Evolutionary conservation across 2,113 vertebrate species (phyloP).

Genomic region (Cyanoliseus patagonus): DNA sequence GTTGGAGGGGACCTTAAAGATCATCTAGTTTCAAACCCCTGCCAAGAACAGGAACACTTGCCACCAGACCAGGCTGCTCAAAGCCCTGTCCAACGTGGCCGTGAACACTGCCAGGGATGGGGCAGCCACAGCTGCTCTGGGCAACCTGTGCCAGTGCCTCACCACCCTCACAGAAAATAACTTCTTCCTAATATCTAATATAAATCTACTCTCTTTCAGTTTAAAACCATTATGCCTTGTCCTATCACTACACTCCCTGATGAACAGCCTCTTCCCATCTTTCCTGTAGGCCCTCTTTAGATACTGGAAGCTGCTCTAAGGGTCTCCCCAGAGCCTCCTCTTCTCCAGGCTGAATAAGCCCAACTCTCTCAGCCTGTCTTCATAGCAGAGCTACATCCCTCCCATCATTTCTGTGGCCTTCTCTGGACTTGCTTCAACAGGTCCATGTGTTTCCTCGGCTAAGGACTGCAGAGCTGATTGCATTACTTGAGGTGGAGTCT

Average conservation of each 20-base stretch:
- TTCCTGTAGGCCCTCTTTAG: neutral
- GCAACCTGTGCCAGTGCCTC: neutral
- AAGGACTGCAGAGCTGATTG: neutral
- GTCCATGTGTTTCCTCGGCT: neutral
- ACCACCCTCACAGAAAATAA: neutral
- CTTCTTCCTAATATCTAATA: neutral
- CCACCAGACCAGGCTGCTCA: neutral
- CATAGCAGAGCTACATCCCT: neutral
- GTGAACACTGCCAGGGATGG: too few species aligned
- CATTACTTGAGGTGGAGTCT: neutral
- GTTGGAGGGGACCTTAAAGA: neutral
- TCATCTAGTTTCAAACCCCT: neutral
- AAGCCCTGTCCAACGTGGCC: neutral
- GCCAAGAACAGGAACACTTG: neutral
- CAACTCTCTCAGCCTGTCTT: neutral
- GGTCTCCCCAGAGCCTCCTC: neutral
- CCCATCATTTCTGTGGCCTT: rapidly evolving
- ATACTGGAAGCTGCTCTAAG: neutral
- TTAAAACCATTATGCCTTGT: neutral
- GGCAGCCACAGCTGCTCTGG: neutral
- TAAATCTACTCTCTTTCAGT: neutral
- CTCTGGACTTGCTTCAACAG: neutral
- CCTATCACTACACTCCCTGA: neutral
- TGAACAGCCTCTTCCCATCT: neutral
- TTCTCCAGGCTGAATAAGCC: neutral